Percentiles rank a stretch among this genome's conserved stretches.
phyloP scores from a whole-genome alignment of 2,797 vertebrate genomes.

The Pangasius larnaudii region DNA sequence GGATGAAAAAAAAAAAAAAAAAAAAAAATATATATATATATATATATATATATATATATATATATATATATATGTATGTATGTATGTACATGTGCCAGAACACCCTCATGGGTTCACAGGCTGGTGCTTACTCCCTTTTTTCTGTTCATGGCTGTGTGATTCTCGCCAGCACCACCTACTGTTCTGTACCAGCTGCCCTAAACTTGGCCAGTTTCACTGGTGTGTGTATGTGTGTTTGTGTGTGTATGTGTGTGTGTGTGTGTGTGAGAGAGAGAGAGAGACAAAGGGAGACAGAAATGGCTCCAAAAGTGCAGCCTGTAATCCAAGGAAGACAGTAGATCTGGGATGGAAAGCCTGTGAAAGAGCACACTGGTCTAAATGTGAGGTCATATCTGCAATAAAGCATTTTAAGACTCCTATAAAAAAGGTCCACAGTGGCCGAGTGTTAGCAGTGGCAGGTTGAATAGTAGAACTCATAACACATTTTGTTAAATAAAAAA shows the following conservation, averaged over 20 bases:
- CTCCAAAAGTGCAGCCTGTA: background rate
- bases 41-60: too few species aligned
- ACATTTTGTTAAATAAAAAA: background rate
- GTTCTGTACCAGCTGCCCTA: conserved; percentile 36
- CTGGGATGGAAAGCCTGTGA: background rate
- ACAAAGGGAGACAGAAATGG: too few species aligned
- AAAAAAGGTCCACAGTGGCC: background rate
- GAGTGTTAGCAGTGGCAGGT: background rate
- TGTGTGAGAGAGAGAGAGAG: background rate
- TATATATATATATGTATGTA: too few species aligned
- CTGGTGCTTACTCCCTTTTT: background rate
- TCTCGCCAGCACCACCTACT: conserved; percentile 40
- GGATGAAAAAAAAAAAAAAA: too few species aligned
- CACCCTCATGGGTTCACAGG: background rate
- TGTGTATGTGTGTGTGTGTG: conserved; percentile 9
- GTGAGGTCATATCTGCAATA: background rate
- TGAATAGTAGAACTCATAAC: background rate
- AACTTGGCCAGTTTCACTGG: background rate
- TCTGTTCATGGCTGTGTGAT: conserved; percentile 7
- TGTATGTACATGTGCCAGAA: background rate
- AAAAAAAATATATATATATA: too few species aligned
- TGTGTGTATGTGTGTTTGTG: conserved; percentile 21
- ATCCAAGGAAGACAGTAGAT: background rate
- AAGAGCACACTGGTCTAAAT: background rate
- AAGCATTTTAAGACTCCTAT: background rate